Base-by-base conservation (phyloP, 2,888 invertebrate genomes). In the Eutolmus rufibarbis region DNA sequence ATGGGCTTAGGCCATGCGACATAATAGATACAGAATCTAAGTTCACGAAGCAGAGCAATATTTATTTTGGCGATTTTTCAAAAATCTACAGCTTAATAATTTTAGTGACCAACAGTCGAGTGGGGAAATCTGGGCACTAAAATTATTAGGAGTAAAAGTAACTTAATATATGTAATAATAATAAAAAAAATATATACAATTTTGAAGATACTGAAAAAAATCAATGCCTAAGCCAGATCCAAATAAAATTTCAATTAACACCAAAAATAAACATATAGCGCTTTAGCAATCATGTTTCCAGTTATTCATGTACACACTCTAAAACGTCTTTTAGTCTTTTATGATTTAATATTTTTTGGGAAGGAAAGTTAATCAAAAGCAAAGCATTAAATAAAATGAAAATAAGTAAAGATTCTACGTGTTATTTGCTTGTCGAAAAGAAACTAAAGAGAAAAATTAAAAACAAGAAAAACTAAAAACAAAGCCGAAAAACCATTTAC, bases 401-500 rank as follows among this genome's bases (percentile, higher is more conserved):
- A 51, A 51, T 14, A 51, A n/a, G 16, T 8, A n/a, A n/a, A 51
- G n/a, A 16, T 37, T 7, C n/a, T n/a, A 76, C 8, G 87, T 76
- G 81, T 86, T 88, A 76, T 86, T n/a, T 76, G 90, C 86, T 90
- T n/a, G 23, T 19, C 46, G 28, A 40, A 87, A 89, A 88, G 89
- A 86, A 79, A 37, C 88, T 87, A 88, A 87, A 87, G 88, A 88
- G 57, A 84, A 84, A 51, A 28, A 12, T 5, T 23, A 56, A 56
- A 31, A 51, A 23, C 31, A 23, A 19, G 57, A 56, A 56, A 51
- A 51, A 23, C n/a, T 14, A 28, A 81, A 56, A 19, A 40, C 9
- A 12, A 87, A 81, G 37, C 37, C 51, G 40, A 28, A 76, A 76
- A 86, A 86, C 81, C 84, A 81, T 95, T 95, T 95, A 97, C 97